Evolutionary conservation across 2,113 vertebrate species (phyloP).

Genomic region (Barnardius zonarius): DNA sequence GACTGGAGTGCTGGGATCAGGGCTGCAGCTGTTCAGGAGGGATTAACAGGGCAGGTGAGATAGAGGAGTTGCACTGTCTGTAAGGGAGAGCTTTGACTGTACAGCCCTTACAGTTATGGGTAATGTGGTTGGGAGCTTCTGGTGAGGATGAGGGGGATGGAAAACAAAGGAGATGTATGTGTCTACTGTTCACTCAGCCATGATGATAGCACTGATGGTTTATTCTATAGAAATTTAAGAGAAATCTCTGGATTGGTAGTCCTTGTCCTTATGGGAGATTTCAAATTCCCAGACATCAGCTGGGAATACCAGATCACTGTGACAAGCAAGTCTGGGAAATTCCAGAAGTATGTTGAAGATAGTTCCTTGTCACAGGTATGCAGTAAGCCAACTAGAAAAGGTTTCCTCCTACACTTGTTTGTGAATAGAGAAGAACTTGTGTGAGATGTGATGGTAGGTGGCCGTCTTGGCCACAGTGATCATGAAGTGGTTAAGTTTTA

Average conservation of each 20-base stretch:
- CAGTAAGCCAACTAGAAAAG: not conserved
- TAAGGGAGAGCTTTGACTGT: not conserved
- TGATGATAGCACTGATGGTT: not conserved
- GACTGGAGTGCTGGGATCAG: not conserved
- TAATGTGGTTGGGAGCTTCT: not conserved
- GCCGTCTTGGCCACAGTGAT: not conserved
- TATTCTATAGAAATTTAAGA: not conserved
- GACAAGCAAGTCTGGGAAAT: not conserved
- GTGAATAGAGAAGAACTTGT: not conserved
- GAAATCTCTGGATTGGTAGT: not conserved
- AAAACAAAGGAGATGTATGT: not conserved
- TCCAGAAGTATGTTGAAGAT: not conserved
- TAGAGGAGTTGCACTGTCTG: not conserved
- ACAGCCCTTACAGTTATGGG: not conserved
- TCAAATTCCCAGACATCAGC: not conserved
- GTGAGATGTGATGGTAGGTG: not conserved
- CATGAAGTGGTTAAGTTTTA: not conserved
- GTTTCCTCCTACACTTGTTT: not conserved
- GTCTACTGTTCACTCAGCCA: not conserved
- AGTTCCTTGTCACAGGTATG: not conserved
- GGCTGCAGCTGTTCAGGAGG: not conserved
- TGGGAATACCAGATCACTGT: not conserved
- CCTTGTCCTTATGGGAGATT: not conserved
- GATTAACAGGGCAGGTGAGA: not conserved
- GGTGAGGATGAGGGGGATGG: not conserved